These are phyloP conservation scores for Trinectes maculatus DNA, from an alignment of 2,113 vertebrate genomes.

Conservation along the genomic window DNA sequence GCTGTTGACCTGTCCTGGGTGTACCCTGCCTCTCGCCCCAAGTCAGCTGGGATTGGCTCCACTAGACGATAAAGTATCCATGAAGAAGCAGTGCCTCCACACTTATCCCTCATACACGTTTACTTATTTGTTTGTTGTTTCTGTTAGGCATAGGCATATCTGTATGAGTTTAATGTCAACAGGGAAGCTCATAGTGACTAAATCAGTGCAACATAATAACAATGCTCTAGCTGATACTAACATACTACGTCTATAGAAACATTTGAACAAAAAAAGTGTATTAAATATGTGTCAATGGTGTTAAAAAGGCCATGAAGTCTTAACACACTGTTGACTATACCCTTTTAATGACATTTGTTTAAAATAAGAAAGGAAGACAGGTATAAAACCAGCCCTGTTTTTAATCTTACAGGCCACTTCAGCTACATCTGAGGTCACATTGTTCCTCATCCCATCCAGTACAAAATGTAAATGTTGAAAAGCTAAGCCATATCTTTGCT, in stretches of 20 bases:
- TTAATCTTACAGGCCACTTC: not conserved
- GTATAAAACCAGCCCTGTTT: not conserved
- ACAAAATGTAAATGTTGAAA: too few species aligned
- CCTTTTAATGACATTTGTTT: too few species aligned
- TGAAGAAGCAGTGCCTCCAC: not conserved
- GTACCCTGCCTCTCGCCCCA: too few species aligned
- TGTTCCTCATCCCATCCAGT: not conserved
- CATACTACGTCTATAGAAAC: not conserved
- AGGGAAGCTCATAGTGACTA: not conserved
- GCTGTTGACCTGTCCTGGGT: too few species aligned
- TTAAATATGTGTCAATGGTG: too few species aligned
- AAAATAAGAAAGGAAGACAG: not conserved
- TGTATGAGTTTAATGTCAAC: not conserved
- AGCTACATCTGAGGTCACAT: not conserved
- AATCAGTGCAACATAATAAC: not conserved
- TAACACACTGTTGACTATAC: too few species aligned
- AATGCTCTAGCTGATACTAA: too few species aligned
- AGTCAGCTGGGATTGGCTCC: too few species aligned
- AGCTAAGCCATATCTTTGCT: too few species aligned
- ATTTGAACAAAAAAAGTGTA: too few species aligned
- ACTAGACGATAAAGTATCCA: conserved; percentile 5
- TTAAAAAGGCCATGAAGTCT: too few species aligned
- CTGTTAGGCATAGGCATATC: not conserved
- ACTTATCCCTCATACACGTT: not conserved
- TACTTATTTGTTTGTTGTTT: not conserved